phyloP scores from a whole-genome alignment of 2,797 vertebrate species.

The Melanogrammus aeglefinus region DNA sequence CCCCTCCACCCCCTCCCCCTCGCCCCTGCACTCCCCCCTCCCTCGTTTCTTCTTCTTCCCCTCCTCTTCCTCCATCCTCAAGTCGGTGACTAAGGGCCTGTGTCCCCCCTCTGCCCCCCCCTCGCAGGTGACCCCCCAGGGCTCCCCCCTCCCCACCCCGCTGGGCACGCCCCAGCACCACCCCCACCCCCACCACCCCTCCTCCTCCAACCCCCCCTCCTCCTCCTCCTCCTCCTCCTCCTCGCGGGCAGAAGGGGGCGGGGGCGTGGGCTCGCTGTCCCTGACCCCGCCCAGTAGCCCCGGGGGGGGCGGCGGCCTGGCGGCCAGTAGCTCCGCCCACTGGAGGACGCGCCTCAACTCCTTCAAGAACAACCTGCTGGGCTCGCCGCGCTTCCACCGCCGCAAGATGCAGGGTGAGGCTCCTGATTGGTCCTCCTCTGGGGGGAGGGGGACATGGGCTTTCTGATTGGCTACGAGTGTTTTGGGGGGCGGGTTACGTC shows the following conservation, averaged over 20 bases:
- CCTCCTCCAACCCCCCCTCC: conserved; percentile 81
- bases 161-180: conserved; percentile 91
- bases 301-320: conserved; percentile 76
- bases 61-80: conserved; percentile 75
- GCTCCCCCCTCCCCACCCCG: conserved; percentile 86
- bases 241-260: conserved; percentile 75
- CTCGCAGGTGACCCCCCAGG: conserved; percentile 87
- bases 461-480: neutral
- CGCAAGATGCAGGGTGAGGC: conserved; percentile 88
- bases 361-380: conserved; percentile 91
- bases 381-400: conserved; percentile 91
- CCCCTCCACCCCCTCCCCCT: conserved; percentile 81
- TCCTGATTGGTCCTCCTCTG: neutral
- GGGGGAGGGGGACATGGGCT: neutral
- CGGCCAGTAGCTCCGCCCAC: conserved; percentile 86
- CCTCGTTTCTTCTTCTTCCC: conserved; percentile 82
- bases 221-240: conserved; percentile 83
- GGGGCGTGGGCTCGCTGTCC: conserved; percentile 56
- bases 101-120: conserved; percentile 79
- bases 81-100: conserved; percentile 82
- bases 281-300: conserved; percentile 85
- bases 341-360: conserved; percentile 93
- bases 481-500: neutral
- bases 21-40: conserved; percentile 76
- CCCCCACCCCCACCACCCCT: conserved; percentile 81